Conservation (phyloP, 37 sponge, comb jelly and placozoan genomes). For the Theonella swinhoei region DNA sequence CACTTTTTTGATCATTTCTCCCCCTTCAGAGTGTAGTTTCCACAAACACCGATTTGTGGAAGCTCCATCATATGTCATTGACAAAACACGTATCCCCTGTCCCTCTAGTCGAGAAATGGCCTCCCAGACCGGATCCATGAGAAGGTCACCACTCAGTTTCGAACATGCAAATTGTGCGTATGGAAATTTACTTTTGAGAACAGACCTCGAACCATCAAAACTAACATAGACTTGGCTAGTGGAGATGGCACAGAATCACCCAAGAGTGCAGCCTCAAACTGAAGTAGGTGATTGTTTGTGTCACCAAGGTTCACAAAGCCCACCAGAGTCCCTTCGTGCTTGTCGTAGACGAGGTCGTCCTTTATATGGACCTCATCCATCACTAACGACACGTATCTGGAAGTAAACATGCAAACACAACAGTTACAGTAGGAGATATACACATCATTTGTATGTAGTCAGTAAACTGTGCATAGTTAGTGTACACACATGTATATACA, state of each 20-base stretch:
- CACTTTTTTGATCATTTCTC: no score
- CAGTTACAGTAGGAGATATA: no score
- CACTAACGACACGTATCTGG: slow-evolving; percentile 25
- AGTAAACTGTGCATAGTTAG: no score
- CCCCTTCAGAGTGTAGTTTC: no score
- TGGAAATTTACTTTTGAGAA: slow-evolving; percentile 12
- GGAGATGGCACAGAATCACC: neutral
- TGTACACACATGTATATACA: no score
- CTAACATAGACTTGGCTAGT: slow-evolving; percentile 21
- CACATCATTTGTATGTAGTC: no score
- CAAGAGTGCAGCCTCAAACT: slow-evolving; percentile 6
- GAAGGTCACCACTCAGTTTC: slow-evolving; percentile 23
- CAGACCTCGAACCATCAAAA: slow-evolving; percentile 35
- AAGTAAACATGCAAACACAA: no score
- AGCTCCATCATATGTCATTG: no score
- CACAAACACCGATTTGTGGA: no score
- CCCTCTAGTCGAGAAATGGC: slow-evolving; percentile 22
- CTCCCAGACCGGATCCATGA: slow-evolving; percentile 28
- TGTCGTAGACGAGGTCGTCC: slow-evolving; percentile 54
- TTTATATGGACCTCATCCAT: slow-evolving; percentile 51
- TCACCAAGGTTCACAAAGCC: slow-evolving; percentile 54
- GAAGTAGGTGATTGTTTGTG: slow-evolving; percentile 1
- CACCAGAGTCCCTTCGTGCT: slow-evolving; percentile 25
- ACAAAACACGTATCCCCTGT: no score
- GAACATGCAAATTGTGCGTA: slow-evolving; percentile 41